Evolutionary conservation across 35 echinoderm and acorn worm genomes (phyloP), one percentile per base, ranked within the genome.

Genomic region (Lytechinus variegatus): DNA sequence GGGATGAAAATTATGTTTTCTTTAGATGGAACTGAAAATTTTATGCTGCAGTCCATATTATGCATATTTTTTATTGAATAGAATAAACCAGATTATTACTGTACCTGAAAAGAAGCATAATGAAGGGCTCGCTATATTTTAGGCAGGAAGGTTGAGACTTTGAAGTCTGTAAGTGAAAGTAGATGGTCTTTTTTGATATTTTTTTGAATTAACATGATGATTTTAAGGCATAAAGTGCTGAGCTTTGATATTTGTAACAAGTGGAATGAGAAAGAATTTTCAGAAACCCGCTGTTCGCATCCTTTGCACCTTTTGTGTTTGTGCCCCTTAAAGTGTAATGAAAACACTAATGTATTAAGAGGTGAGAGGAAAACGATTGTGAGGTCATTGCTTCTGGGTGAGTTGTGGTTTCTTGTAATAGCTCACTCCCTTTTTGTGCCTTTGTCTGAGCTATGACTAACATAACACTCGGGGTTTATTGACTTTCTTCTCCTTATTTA

Each of bases 391-490:
- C 19, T 19, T n/a, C 19, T 16, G n/a, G 66, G 66, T 79, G 66
- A 79, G 19, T 79, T 79, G 66, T 79, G 66, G 66, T 79, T 79
- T 79, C 19, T 79, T 79, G 66, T 79, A 79, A 14, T 79, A 79
- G n/a, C 66, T 79, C 66, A 19, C 66, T 79, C 4, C 66, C 66
- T 79, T 79, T 44, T 79, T 79, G 66, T 79, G 14, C 66, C 66
- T n/a, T 79, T 79, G n/a, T 79, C n/a, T 79, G 66, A 79, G 66
- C 66, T n/a, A 79, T 79, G 66, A 79, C 66, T 79, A 79, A 79
- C 19, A n/a, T n/a, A 19, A 79, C 66, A n/a, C n/a, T 19, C 66
- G n/a, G 66, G 66, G 66, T 24, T 79, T 79, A 79, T 79, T 79
- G 66, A 79, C 66, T 79, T 79, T 79, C 0, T 79, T 24, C n/a